Evolutionary conservation across 2,113 vertebrate species (phyloP).

Genomic region (Morphnarchus princeps): DNA sequence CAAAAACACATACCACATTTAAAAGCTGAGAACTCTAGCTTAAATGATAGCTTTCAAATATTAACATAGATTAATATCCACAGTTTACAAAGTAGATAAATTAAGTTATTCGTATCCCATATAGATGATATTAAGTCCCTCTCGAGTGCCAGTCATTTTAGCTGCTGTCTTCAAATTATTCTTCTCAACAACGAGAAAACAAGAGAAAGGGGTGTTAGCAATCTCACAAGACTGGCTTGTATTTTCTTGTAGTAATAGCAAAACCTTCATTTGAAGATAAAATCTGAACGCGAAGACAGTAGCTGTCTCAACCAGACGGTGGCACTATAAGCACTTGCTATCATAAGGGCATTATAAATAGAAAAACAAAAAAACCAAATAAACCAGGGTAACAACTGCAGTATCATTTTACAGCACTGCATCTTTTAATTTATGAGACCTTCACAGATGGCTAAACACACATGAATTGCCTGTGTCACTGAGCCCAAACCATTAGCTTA

Average conservation of each 20-base stretch:
- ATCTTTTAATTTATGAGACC: neutral
- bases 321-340: slow-evolving; percentile 70
- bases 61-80: neutral
- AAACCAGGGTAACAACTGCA: neutral
- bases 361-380: neutral
- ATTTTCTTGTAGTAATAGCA: neutral
- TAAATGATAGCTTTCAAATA: neutral
- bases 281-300: neutral
- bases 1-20: neutral
- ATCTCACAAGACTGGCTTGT: neutral
- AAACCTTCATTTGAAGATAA: neutral
- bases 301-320: slow-evolving; percentile 62
- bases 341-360: neutral
- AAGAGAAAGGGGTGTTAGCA: neutral
- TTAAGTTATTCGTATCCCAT: neutral
- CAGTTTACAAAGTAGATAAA: neutral
- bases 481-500: neutral
- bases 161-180: neutral
- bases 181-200: neutral
- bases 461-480: neutral
- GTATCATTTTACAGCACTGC: neutral
- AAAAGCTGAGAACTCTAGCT: neutral
- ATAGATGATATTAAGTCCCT: neutral
- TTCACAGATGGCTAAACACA: neutral
- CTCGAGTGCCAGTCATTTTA: neutral